Conservation (phyloP, 2,888 invertebrate genomes). For the Polylopha cassiicola region DNA sequence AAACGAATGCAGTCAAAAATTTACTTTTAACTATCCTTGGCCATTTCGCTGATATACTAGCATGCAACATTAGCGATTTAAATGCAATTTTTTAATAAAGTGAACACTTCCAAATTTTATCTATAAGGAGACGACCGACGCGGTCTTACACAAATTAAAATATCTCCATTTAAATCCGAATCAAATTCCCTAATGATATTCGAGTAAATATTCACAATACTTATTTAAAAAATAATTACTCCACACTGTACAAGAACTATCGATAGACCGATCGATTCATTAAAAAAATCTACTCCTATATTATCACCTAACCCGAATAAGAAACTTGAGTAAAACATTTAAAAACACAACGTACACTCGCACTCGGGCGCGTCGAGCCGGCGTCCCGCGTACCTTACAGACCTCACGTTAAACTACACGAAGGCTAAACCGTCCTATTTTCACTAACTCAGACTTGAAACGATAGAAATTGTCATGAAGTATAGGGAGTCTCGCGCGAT, state of each 20-base stretch:
- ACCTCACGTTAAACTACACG: slow-evolving; percentile 23
- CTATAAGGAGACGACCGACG: slow-evolving; percentile 55
- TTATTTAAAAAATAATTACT: slow-evolving; percentile 55
- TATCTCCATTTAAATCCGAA: slow-evolving; percentile 52
- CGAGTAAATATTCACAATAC: slow-evolving; percentile 72
- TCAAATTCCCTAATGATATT: slow-evolving; percentile 65
- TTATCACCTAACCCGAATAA: slow-evolving; percentile 53
- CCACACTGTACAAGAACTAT: slow-evolving; percentile 54
- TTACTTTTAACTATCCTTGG: slow-evolving; percentile 31
- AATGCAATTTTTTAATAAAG: slow-evolving; percentile 71
- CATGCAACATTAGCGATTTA: slow-evolving; percentile 70
- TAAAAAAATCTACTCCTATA: slow-evolving; percentile 53
- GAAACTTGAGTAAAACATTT: slow-evolving; percentile 58
- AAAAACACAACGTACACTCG: slow-evolving; percentile 62
- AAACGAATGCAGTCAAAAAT: slow-evolving; percentile 22
- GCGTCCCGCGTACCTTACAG: slow-evolving; percentile 9
- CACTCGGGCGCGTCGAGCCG: slow-evolving; percentile 35
- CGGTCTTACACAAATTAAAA: slow-evolving; percentile 48
- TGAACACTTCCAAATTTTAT: slow-evolving; percentile 72
- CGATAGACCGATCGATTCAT: slow-evolving; percentile 46
- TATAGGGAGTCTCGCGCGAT: slow-evolving; percentile 39
- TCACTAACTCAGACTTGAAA: slow-evolving; percentile 54
- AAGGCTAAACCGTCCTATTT: slow-evolving; percentile 36
- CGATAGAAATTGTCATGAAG: slow-evolving; percentile 56
- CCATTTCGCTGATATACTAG: slow-evolving; percentile 45